Percentiles rank a stretch among this genome's conserved stretches.
phyloP scores from a whole-genome alignment of 2,888 invertebrate species.

The Rhingia rostrata region DNA sequence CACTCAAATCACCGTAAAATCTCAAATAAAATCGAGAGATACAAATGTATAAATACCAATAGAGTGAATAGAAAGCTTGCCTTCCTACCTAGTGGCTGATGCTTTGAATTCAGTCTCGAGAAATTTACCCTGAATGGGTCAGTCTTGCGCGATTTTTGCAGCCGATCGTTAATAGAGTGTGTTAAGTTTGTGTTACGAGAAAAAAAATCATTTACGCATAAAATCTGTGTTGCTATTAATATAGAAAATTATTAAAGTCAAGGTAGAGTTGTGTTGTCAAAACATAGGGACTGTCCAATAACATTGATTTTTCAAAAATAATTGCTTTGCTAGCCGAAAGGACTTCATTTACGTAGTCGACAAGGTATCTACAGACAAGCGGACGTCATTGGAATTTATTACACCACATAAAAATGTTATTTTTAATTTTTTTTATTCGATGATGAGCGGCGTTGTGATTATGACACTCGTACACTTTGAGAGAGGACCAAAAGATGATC shows the following conservation, averaged over 20 bases:
- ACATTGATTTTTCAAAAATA: slow-evolving; percentile 40
- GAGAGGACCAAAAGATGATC: slow-evolving; percentile 7
- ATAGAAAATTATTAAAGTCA: not conserved
- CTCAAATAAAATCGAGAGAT: slow-evolving; percentile 13
- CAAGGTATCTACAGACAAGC: slow-evolving; percentile 73
- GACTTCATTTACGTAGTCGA: slow-evolving; percentile 25
- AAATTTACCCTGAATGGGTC: slow-evolving; percentile 58
- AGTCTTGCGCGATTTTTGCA: slow-evolving; percentile 71
- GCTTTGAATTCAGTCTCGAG: slow-evolving; percentile 51
- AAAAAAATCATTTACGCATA: slow-evolving; percentile 3
- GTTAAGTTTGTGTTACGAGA: slow-evolving; percentile 9
- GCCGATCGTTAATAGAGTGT: slow-evolving; percentile 60
- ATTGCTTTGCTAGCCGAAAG: slow-evolving; percentile 22
- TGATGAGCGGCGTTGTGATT: slow-evolving; percentile 63
- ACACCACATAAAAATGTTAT: slow-evolving; percentile 59
- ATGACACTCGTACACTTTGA: slow-evolving; percentile 71
- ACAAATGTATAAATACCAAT: slow-evolving; percentile 45
- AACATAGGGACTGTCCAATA: not conserved
- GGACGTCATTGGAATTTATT: slow-evolving; percentile 74
- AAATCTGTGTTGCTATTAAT: slow-evolving; percentile 3
- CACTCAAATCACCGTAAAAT: not conserved
- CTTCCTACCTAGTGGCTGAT: slow-evolving; percentile 16
- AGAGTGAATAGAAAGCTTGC: slow-evolving; percentile 46
- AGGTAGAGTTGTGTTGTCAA: slow-evolving; percentile 22
- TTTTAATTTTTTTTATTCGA: slow-evolving; percentile 44